These are phyloP conservation scores for Silurus lanzhouensis DNA, from an alignment of 2,797 vertebrate genomes.

Conservation along the genomic window DNA sequence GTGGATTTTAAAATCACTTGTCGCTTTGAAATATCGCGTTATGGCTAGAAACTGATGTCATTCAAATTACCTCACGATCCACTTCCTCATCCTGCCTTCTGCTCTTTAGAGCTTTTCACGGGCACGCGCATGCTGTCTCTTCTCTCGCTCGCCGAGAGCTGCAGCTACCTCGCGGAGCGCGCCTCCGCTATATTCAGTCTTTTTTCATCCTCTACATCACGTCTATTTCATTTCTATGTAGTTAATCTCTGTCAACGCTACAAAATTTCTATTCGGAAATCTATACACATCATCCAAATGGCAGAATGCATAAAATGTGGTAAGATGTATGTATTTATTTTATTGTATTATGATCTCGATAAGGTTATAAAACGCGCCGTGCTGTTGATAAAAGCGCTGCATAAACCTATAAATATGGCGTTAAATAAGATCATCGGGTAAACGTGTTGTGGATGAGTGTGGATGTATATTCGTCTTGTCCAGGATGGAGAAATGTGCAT, in stretches of 20 bases:
- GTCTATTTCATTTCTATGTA: background rate
- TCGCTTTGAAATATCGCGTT: too few relatives aligned
- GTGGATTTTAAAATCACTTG: background rate
- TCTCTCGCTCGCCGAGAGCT: background rate
- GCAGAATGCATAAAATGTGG: background rate
- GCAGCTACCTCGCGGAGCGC: conserved; percentile 15
- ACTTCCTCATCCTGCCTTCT: background rate
- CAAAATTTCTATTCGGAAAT: background rate
- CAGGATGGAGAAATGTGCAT: background rate
- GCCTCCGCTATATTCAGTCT: background rate
- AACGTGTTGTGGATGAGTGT: background rate
- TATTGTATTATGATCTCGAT: background rate
- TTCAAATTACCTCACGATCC: background rate
- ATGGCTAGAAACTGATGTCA: background rate
- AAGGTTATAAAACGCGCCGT: background rate
- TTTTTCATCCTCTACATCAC: background rate
- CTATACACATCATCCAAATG: background rate
- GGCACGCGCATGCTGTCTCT: conserved; percentile 1
- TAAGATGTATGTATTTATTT: background rate
- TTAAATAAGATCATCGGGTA: background rate
- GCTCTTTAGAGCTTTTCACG: background rate
- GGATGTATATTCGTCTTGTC: background rate
- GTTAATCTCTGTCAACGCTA: background rate
- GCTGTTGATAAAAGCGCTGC: background rate
- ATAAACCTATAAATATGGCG: background rate